Conservation (phyloP, 2,113 vertebrate species). For the Xiphophorus maculatus region DNA sequence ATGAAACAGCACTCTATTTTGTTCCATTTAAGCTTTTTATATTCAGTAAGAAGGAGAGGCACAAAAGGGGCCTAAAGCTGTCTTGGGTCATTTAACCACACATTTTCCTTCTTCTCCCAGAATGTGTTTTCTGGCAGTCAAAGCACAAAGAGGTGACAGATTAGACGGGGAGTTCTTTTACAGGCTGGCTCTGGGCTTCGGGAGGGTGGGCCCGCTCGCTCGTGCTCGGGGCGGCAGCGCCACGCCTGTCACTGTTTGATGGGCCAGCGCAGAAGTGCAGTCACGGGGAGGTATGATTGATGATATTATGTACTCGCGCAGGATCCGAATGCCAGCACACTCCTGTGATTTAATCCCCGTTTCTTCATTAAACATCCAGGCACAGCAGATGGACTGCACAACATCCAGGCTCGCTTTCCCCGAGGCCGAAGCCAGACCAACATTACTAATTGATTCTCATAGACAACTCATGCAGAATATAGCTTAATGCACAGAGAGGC, state of each 20-base stretch:
- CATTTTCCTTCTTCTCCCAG: constrained; percentile 66
- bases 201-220: constrained; percentile 63
- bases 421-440: constrained; percentile 26
- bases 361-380: constrained; percentile 67
- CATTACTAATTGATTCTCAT: constrained; percentile 39
- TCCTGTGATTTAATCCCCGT: constrained; percentile 71
- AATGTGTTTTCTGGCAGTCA: constrained; percentile 72
- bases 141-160: constrained; percentile 69
- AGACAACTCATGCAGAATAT: constrained; percentile 12
- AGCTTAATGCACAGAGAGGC: neutral
- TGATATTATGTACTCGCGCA: constrained; percentile 73
- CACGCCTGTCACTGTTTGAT: constrained; percentile 72
- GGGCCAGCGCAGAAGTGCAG: constrained; percentile 66
- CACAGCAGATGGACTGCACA: constrained; percentile 53
- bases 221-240: constrained; percentile 65
- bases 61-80: constrained; percentile 67
- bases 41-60: constrained; percentile 65
- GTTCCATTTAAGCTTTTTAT: constrained; percentile 72
- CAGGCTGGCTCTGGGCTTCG: constrained; percentile 61
- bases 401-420: constrained; percentile 27
- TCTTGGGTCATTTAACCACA: constrained; percentile 74
- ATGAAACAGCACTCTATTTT: constrained; percentile 66
- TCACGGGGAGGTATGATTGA: constrained; percentile 73
- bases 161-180: constrained; percentile 69
- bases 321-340: constrained; percentile 70